A percentile compares a stretch with the other conserved stretches of the same genome.
phyloP scores from a whole-genome alignment of 2,888 invertebrate species.

The Trichacis sp. region DNA sequence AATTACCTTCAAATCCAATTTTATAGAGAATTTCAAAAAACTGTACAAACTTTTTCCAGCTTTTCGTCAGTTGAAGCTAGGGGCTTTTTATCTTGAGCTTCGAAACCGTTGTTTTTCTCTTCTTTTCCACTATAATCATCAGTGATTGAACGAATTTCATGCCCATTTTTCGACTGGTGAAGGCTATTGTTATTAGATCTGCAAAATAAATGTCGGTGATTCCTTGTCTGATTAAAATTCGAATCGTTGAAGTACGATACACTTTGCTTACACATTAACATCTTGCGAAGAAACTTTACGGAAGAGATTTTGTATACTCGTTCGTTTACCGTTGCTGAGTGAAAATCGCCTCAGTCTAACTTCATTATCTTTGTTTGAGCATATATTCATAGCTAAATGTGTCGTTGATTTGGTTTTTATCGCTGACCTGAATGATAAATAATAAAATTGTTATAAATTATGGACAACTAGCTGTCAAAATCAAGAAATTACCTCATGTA shows the following conservation, averaged over 20 bases:
- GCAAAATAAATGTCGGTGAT: background rate
- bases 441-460: too few species aligned
- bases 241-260: background rate
- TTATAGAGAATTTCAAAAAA: too few species aligned
- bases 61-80: background rate
- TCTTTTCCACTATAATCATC: too few species aligned
- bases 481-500: too few species aligned
- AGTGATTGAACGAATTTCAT: background rate
- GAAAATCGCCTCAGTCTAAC: slow-evolving; percentile 1
- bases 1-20: background rate
- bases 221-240: background rate
- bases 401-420: background rate
- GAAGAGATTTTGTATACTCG: slow-evolving; percentile 4
- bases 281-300: slow-evolving; percentile 21
- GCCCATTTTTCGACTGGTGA: background rate
- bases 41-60: slow-evolving; percentile 5
- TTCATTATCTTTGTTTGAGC: background rate
- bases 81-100: background rate
- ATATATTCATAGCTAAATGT: background rate
- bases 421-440: too few species aligned
- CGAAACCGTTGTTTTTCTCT: background rate
- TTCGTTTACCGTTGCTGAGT: background rate
- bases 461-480: too few species aligned
- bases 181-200: background rate
- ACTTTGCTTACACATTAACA: slow-evolving; percentile 15